Percentiles rank a stretch among this genome's conserved stretches.
Evolutionary conservation across 1,140 invertebrate genomes (phyloP).

Genomic region (Zaprionus africanus): DNA sequence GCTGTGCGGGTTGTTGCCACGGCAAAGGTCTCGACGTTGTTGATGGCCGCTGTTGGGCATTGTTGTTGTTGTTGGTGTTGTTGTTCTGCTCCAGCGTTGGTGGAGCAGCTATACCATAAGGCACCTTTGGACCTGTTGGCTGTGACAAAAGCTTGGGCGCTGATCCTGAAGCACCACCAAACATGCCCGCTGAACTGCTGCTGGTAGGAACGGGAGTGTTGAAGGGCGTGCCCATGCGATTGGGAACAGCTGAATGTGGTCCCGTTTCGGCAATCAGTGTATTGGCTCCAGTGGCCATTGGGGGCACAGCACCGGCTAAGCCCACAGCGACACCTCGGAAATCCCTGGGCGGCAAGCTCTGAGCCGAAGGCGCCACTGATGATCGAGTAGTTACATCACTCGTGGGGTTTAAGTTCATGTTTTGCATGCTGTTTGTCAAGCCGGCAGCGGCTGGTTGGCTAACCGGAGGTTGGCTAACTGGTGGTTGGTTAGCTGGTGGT

Average conservation of each 20-base stretch:
- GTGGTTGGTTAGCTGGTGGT: constrained; percentile 6
- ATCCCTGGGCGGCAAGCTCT: constrained; percentile 20
- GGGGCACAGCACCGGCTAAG: constrained; percentile 10
- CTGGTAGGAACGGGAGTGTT: constrained; percentile 21
- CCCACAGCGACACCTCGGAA: constrained; percentile 51
- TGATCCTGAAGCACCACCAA: constrained; percentile 19
- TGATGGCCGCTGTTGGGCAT: constrained; percentile 20
- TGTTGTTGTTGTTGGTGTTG: constrained; percentile 35
- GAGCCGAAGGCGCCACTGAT: background rate
- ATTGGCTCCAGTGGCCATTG: constrained; percentile 18
- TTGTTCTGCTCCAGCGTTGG: constrained; percentile 39
- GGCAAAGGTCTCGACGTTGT: constrained; percentile 20
- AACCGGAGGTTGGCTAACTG: constrained; percentile 1
- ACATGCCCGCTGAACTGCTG: constrained; percentile 49
- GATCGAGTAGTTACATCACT: constrained; percentile 30
- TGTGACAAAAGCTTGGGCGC: background rate
- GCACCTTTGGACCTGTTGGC: constrained; percentile 17
- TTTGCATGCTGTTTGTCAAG: constrained; percentile 64
- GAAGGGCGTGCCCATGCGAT: constrained; percentile 50
- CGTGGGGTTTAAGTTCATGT: constrained; percentile 55
- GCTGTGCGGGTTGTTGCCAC: constrained; percentile 5
- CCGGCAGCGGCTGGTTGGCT: constrained; percentile 23
- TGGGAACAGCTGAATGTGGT: constrained; percentile 12
- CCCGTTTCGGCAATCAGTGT: constrained; percentile 23
- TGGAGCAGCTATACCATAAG: constrained; percentile 46